Conservation (phyloP, 2,888 invertebrate genomes). For the Standfussiana lucernea region DNA sequence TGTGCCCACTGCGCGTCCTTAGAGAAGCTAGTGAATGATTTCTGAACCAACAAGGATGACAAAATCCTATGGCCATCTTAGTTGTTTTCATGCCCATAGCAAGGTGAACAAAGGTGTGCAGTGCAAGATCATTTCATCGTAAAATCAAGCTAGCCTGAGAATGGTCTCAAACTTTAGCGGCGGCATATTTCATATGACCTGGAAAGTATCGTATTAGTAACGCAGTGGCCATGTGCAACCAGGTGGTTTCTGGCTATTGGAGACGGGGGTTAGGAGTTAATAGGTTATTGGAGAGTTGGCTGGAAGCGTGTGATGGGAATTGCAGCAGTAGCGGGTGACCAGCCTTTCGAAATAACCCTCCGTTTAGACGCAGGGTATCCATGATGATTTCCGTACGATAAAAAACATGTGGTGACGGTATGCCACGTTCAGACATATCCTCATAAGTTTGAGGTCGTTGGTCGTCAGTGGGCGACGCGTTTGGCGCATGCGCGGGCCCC, state of each 20-base stretch:
- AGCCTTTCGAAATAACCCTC: background rate
- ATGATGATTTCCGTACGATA: background rate
- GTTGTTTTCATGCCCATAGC: background rate
- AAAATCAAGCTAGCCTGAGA: background rate
- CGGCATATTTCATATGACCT: background rate
- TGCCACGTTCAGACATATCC: slow-evolving; percentile 54
- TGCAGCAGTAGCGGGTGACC: background rate
- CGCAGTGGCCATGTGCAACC: background rate
- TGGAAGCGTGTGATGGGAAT: no score
- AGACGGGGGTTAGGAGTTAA: background rate
- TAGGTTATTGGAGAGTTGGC: background rate
- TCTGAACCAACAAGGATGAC: background rate
- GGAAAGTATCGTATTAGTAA: background rate
- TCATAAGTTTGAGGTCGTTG: slow-evolving; percentile 63
- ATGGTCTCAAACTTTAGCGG: background rate
- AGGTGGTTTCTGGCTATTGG: background rate
- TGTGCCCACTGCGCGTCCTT: background rate
- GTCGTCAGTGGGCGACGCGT: slow-evolving; percentile 60
- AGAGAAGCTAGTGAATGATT: background rate
- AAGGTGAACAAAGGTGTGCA: background rate
- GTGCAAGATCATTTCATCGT: background rate
- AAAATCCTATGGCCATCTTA: background rate
- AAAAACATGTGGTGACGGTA: slow-evolving; percentile 16
- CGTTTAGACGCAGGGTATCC: background rate
- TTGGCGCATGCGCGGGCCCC: slow-evolving; percentile 60